Percentiles rank a stretch among this genome's conserved stretches.
Conservation (phyloP, 2,888 invertebrate genomes). For the Dasypogon diadema region DNA sequence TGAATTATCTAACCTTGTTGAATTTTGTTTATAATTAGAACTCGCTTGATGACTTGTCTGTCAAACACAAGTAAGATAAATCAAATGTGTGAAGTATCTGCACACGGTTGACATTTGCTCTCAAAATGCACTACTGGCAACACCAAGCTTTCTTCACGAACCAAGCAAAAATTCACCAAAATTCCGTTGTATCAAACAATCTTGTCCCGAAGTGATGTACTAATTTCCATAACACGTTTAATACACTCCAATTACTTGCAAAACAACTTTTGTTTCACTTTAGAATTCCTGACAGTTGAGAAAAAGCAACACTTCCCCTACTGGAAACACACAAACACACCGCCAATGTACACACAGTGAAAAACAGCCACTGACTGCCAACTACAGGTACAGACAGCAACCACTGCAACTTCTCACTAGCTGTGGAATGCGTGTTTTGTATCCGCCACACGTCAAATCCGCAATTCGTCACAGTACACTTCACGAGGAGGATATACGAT, state of each 20-base stretch:
- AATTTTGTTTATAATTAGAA: constrained; percentile 51
- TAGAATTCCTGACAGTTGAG: not conserved
- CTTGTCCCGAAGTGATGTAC: too few species aligned
- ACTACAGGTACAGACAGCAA: not conserved
- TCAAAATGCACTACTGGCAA: constrained; percentile 8
- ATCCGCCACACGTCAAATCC: constrained; percentile 13
- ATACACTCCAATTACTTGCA: not conserved
- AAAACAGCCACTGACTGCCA: constrained; percentile 35
- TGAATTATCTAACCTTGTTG: constrained; percentile 42
- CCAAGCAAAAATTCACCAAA: not conserved
- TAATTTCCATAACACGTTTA: too few species aligned
- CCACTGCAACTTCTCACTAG: constrained; percentile 18
- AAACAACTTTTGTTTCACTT: not conserved
- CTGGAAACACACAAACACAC: too few species aligned
- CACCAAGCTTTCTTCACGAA: not conserved
- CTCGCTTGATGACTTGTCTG: constrained; percentile 35
- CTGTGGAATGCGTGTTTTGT: constrained; percentile 21
- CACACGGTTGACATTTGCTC: constrained; percentile 42
- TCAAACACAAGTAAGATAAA: constrained; percentile 4
- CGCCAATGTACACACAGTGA: constrained; percentile 5
- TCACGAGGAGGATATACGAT: not conserved
- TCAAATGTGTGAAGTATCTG: constrained; percentile 26
- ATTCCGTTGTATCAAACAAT: too few species aligned
- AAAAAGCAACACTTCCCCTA: constrained; percentile 1
- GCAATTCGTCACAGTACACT: not conserved